phyloP scores from a whole-genome alignment of 2,113 vertebrate species.

The Dermatemys mawii region DNA sequence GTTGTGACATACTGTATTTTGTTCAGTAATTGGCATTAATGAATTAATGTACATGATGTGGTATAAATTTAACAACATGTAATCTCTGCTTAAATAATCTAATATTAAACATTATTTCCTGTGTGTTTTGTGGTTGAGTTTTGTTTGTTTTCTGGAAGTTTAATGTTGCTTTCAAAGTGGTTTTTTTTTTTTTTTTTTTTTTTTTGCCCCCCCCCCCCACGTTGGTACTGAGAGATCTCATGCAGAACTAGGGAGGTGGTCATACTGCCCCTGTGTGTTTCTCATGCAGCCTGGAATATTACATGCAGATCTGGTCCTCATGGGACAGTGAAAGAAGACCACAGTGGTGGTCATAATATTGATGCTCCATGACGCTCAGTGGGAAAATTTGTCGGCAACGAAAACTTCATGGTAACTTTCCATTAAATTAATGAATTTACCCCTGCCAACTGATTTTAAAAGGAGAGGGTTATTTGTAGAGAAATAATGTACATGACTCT shows the following conservation, averaged over 20 bases:
- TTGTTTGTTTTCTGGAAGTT: not conserved
- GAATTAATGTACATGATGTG: not conserved
- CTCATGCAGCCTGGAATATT: not conserved
- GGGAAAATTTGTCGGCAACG: not conserved
- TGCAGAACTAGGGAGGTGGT: not conserved
- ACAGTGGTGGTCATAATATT: not conserved
- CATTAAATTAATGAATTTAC: not conserved
- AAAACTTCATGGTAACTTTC: not conserved
- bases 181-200: not conserved
- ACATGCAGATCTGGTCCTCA: not conserved
- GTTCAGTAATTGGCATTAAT: not conserved
- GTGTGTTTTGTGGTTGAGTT: not conserved
- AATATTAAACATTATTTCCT: not conserved
- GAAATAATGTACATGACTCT: not conserved
- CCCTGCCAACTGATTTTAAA: not conserved
- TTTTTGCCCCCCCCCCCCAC: rapidly evolving
- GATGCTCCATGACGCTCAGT: not conserved
- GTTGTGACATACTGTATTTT: rapidly evolving
- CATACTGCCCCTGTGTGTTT: not conserved
- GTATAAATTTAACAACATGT: not conserved
- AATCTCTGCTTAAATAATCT: rapidly evolving
- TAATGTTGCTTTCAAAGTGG: not conserved
- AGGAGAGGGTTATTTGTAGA: not conserved
- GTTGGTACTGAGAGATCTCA: not conserved
- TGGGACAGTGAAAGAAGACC: not conserved